These are phyloP conservation scores for Taeniopygia guttata DNA, from an alignment of 2,797 vertebrate species.

Conservation along the genomic window DNA sequence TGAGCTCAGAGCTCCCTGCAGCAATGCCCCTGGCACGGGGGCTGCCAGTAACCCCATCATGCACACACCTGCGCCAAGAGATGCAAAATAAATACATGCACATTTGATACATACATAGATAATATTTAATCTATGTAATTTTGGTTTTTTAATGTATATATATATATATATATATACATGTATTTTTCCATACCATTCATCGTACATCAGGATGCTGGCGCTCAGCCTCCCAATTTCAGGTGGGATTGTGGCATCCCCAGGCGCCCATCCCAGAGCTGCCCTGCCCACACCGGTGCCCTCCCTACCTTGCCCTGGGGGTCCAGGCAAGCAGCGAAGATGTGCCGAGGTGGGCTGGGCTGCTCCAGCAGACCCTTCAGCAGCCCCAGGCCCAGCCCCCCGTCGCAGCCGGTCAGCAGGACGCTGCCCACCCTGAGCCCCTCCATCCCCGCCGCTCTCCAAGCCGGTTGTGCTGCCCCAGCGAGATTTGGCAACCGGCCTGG, in stretches of 20 bases:
- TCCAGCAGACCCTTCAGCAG: constrained; percentile 37
- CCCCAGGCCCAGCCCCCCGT: neutral
- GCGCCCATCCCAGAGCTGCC: too few relatives aligned
- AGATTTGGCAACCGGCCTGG: neutral
- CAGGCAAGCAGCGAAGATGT: constrained; percentile 20
- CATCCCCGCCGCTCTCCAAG: neutral
- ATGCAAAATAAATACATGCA: neutral
- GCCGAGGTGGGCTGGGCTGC: neutral
- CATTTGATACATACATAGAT: neutral
- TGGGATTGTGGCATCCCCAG: neutral
- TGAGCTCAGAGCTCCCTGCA: neutral
- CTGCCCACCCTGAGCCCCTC: neutral
- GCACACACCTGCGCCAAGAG: neutral
- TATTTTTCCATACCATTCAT: neutral
- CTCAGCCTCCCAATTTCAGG: neutral
- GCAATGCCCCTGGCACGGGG: accelerated
- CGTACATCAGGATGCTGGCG: accelerated
- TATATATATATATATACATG: accelerated
- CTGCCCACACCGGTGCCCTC: accelerated
- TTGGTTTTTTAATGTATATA: too few relatives aligned
- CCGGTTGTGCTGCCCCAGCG: neutral
- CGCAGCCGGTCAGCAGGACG: neutral
- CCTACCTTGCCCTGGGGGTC: constrained; percentile 32
- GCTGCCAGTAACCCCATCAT: neutral
- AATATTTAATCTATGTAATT: neutral